Evolutionary conservation across 1,140 invertebrate genomes (phyloP), one percentile per base, ranked within the genome.

Genomic region (Daktulosphaira vitifoliae): DNA sequence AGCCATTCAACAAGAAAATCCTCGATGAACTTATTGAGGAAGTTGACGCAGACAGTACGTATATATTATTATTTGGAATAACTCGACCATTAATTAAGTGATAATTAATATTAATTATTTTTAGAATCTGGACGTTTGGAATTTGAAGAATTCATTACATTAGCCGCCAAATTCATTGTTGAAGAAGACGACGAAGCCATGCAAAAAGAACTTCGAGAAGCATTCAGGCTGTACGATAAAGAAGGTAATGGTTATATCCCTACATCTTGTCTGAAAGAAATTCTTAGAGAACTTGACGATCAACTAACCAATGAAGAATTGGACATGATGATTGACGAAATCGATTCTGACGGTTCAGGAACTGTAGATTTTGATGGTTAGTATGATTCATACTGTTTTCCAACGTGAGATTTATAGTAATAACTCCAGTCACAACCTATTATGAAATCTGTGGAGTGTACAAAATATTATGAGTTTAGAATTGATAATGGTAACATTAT

Each of bases 251-350:
- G 92, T 74, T 96, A 93, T 79, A 96, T 96, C 78, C 90, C 92
- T 71, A 95, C 93, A 26, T 86, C 88, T 29, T 91, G 90, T 74
- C 78, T 96, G 67, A 83, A 87, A 68, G 92, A 96, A 78, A 96
- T 96, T 73, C 79, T 96, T 13, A 81, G 88, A 48, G 92, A 95
- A 74, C 76, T 96, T 66, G 92, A 96, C 72, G 91, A 95, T 73
- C 91, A 93, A 75, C 79, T 96, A 48, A 94, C 91, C 38, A 85
- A 93, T 66, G 84, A 89, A 66, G 92, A 96, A 75, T 80, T 96
- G 68, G 90, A 96, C 72, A 89, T 91, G 74, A 94, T 96, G 84
- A 96, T 96, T 74, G 90, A 92, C 72, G 93, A 96, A 81, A 96
- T 96, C 72, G 93, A 96, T 76, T 90, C 90, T 64, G 92, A 96